Evolutionary conservation across 2,888 invertebrate genomes (phyloP), one percentile per base, ranked within the genome.

Genomic region (Leucophenga montana): DNA sequence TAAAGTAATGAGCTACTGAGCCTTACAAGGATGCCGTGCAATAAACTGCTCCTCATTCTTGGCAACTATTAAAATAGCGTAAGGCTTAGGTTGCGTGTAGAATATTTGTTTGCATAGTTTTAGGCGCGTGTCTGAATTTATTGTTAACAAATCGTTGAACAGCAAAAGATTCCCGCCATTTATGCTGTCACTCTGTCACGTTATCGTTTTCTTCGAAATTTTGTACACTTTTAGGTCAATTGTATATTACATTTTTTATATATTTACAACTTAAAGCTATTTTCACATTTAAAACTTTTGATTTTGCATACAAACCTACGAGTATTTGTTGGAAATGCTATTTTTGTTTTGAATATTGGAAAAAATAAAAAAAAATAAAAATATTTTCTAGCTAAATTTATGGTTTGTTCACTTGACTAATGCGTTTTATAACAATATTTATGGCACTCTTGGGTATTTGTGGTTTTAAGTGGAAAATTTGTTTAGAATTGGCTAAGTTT

Each of bases 101-200:
- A 83, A 79, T 22, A 4, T 83, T 78, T 83, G 75, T 75, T 77
- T 72, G 80, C 84, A 84, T 80, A 80, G 80, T 84, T 80, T 65
- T 62, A 70, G 82, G 80, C 82, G 84, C 82, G 77, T 84, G 75
- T 74, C 71, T 68, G 70, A 71, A 74, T 80, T 82, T 84, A 84
- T 82, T 84, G 81, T 84, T 80, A 75, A 73, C 72, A 69, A 67
- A 20, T 50, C 20, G 53, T 20, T 18, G 22, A 56, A 56, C 56
- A 56, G 39, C 8, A 8, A 8, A 8, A 39, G 18, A 48, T 56
- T 65, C 18, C 33, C 22, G 13, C 8, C 27, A 6, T 56, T 27
- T 27, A n/a, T 27, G 56, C 27, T 68, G 56, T 50, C 67, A 69
- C 56, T 59, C 56, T 22, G 48, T 65, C 39, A 67, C 65, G 77